Base-by-base conservation (phyloP, 2,888 invertebrate genomes). In the Chydorus sphaericus region DNA sequence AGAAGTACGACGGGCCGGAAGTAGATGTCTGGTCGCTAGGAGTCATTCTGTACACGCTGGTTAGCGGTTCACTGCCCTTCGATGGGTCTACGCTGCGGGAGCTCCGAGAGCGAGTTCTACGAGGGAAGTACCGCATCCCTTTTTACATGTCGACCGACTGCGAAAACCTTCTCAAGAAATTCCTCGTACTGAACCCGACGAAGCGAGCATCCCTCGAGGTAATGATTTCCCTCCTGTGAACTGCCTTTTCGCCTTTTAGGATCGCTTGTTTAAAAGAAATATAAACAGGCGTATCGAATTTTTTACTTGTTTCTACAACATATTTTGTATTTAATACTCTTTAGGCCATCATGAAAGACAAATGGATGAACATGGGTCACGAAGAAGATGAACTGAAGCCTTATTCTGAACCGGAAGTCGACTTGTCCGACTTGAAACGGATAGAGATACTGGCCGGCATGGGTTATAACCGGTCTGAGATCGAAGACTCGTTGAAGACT, bases 71-170 rank as follows among this genome's bases (percentile, higher is more conserved):
- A 70, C 78, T 99, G 72, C 98, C 98, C 63, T 99, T 99, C 74
- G 98, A 99, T 77, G 98, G 98, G 61, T 94, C 96, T 70, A 99
- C 98, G 68, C 79, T 98, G 64, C 80, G 94, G 73, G 98, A 98
- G 69, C 55, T 98, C 59, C 75, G 98, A 65, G 98, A 99, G 74
- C 77, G 98, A 63, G 98, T 98, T 64, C 80, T 99, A 65, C 79
- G 97, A 65, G 98, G 98, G 65, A 99, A 99, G 76, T 99, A 99
- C 76, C 85, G 98, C 74, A 98, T 99, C 75, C 98, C 98, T 59
- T 99, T 99, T 80, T 99, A 99, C 79, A 99, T 99, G 98, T 97
- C 97, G 62, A 98, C 97, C 64, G 98, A 99, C 77, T 99, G 98
- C 76, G 98, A 99, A 78, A 94, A 93, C 75, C 81, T 99, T 66